Conservation (phyloP, 1,140 invertebrate genomes). For the Nebria ingens region DNA sequence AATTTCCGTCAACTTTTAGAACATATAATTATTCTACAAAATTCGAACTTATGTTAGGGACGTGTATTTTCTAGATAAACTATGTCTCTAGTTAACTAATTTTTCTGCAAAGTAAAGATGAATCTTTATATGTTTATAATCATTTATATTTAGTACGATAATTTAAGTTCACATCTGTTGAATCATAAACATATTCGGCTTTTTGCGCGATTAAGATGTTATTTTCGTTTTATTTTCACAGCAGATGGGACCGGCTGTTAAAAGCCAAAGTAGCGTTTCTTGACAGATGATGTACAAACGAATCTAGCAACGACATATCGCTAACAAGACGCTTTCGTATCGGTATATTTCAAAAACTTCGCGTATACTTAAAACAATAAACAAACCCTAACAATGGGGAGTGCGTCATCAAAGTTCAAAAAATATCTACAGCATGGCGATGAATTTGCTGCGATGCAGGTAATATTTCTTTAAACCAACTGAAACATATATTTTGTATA, state of each 20-base stretch:
- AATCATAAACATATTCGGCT: neutral
- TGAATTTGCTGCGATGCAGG: slow-evolving; percentile 58
- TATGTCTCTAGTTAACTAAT: too few species aligned
- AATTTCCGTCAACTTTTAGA: too few species aligned
- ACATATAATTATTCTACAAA: too few species aligned
- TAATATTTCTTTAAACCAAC: too few species aligned
- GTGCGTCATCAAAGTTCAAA: slow-evolving; percentile 58
- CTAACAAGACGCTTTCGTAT: neutral
- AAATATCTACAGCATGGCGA: slow-evolving; percentile 62
- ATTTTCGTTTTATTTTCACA: slow-evolving; percentile 19
- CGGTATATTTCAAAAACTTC: neutral
- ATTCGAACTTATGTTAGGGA: too few species aligned
- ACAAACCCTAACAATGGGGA: slow-evolving; percentile 46
- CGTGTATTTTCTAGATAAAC: too few species aligned
- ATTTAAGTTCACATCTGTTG: neutral
- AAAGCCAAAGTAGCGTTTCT: slow-evolving; percentile 8
- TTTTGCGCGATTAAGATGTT: neutral
- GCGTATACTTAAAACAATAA: too few species aligned
- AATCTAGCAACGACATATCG: slow-evolving; percentile 5
- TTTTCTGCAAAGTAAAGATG: neutral
- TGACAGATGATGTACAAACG: slow-evolving; percentile 8
- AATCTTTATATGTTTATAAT: neutral
- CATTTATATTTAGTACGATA: neutral
- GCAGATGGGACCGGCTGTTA: slow-evolving; percentile 21
- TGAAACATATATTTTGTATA: too few species aligned